Evolutionary conservation across 2,888 invertebrate species (phyloP).

Genomic region (Timema podura): DNA sequence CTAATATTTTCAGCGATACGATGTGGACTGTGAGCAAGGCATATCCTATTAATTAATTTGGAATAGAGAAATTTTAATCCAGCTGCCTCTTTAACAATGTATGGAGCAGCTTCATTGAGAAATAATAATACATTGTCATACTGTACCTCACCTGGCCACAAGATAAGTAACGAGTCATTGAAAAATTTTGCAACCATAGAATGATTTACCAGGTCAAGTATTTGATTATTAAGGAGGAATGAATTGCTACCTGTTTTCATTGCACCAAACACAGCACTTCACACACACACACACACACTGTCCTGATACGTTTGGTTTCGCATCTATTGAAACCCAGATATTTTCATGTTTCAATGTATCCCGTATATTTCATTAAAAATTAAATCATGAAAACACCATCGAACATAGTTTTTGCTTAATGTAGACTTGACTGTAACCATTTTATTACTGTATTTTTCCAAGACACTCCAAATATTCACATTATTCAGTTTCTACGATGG

Average conservation of each 20-base stretch:
- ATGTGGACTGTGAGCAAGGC: slow-evolving; percentile 12
- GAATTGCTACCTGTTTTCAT: slow-evolving; percentile 7
- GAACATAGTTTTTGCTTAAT: not conserved
- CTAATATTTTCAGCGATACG: not conserved
- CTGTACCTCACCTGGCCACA: not conserved
- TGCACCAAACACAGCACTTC: slow-evolving; percentile 9
- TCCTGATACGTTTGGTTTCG: not conserved
- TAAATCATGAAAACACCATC: not conserved
- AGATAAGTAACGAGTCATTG: not conserved
- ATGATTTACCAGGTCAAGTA: not conserved
- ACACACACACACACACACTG: not conserved
- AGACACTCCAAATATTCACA: not conserved
- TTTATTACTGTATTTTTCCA: not conserved
- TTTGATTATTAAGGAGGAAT: not conserved
- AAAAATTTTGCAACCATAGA: not conserved
- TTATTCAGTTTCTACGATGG: not conserved
- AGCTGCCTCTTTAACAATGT: not conserved
- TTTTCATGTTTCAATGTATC: slow-evolving; percentile 15
- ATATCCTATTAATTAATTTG: not conserved
- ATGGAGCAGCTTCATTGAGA: slow-evolving; percentile 1
- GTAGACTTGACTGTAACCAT: not conserved
- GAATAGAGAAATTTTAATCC: not conserved
- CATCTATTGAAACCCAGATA: slow-evolving; percentile 7
- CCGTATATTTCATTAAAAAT: not conserved
- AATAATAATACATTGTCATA: not conserved